Evolutionary conservation across 2,888 invertebrate genomes (phyloP), one percentile per base, ranked within the genome.

Genomic region (Drosophila multiciliata): DNA sequence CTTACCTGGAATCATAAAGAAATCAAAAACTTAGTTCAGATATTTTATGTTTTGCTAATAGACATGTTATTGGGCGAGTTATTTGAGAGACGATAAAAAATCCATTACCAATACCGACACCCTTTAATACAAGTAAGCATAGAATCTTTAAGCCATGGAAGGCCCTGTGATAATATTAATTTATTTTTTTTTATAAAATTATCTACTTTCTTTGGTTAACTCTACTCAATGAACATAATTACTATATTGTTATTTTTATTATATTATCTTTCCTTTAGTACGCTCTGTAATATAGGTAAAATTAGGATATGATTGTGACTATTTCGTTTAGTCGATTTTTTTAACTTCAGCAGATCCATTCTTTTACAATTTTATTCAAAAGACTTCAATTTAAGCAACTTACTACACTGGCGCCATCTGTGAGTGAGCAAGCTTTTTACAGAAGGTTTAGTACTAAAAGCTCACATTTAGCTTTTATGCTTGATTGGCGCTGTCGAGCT

Each of bases 1-100:
- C 77, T 78, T 78, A 78, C 77, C 77, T 78, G 72, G 2, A 78
- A 70, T 26, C 12, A 73, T 23, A 62, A 6, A 80, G 12, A 66
- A 42, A 66, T 29, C 9, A 59, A 48, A 17, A 26, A 42, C 45
- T 20, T 8, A 12, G 35, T 52, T 29, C 9, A 15, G 8, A 8
- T 32, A n/a, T 20, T 26, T 15, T 32, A 2, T 26, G 6, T 20
- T 11, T 42, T 32, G n/a, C n/a, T n/a, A 26, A 61, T 33, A 57
- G 8, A 23, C 36, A 42, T 15, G 32, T 50, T 20, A 40, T 23
- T 35, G 33, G 40, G 29, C 48, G 40, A 36, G 11, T 53, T 57
- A 50, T 42, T 52, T 4, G 20, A 20, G 20, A 23, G 15, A 23
- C 20, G 15, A 15, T 15, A 15, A 45, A 12, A 4, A 17, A 11